Conservation (phyloP, 2,113 vertebrate genomes). For the Coracopsis vasa region DNA sequence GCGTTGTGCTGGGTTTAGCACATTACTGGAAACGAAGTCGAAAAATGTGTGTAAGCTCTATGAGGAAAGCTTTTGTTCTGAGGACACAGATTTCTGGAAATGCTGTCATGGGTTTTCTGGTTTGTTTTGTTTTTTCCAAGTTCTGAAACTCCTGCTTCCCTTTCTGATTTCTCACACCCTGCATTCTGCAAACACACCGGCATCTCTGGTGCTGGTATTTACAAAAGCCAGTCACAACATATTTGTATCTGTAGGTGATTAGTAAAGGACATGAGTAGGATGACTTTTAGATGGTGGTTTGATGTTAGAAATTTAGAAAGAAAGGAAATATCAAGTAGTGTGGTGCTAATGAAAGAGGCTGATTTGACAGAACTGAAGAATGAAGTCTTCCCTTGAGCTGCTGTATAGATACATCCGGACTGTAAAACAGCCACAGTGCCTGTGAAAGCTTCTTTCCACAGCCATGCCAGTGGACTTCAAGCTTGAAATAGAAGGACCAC, state of each 20-base stretch:
- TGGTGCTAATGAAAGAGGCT: not conserved
- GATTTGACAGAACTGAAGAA: not conserved
- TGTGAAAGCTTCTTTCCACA: not conserved
- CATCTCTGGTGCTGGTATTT: not conserved
- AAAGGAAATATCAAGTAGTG: not conserved
- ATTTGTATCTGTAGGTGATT: not conserved
- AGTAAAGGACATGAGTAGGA: not conserved
- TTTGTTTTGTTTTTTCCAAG: not conserved
- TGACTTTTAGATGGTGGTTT: not conserved
- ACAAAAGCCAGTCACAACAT: not conserved
- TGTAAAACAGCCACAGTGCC: not conserved
- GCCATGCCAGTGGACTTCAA: not conserved
- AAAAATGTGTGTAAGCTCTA: not conserved
- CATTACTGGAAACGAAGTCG: not conserved
- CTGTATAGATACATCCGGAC: not conserved
- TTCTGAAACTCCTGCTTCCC: not conserved
- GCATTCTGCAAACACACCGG: not conserved
- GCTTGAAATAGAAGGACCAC: constrained; percentile 2
- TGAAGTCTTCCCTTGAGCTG: not conserved
- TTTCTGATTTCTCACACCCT: not conserved
- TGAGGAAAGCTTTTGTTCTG: constrained; percentile 9
- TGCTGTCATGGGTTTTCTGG: not conserved
- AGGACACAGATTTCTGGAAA: not conserved
- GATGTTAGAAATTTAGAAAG: not conserved
- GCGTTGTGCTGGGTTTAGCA: not conserved